Evolutionary conservation across 2,113 vertebrate genomes (phyloP).

Genomic region (Oreochromis niloticus): DNA sequence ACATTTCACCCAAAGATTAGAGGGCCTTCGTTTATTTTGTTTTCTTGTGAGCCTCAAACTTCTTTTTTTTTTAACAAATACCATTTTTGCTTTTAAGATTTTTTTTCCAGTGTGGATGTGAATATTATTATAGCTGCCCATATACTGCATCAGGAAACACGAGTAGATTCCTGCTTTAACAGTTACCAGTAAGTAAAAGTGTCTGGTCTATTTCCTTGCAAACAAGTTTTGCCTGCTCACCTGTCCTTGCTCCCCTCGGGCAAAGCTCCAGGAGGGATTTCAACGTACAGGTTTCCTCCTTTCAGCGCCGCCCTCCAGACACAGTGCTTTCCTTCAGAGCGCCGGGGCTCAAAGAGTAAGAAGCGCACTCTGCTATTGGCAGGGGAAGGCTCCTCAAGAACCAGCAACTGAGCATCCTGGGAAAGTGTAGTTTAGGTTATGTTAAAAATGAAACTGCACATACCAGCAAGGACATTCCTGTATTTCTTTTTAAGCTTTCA

Average conservation of each 20-base stretch:
- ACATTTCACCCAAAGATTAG: background rate
- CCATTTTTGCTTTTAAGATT: background rate
- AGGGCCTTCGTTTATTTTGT: background rate
- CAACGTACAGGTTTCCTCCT: conserved; percentile 84
- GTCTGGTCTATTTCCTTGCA: background rate
- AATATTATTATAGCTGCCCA: background rate
- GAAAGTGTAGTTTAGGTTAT: background rate
- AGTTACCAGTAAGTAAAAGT: background rate
- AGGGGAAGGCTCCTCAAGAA: conserved; percentile 89
- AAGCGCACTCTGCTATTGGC: conserved; percentile 83
- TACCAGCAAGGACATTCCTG: background rate
- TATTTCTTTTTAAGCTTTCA: background rate
- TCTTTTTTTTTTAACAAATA: background rate
- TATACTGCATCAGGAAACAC: background rate
- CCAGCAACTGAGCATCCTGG: conserved; percentile 94
- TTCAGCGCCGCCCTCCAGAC: conserved; percentile 90
- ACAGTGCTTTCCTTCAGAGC: conserved; percentile 81
- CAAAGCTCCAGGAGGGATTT: conserved; percentile 88
- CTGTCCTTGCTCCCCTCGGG: conserved; percentile 98
- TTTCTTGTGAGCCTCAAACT: background rate
- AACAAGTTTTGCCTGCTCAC: conserved; percentile 58
- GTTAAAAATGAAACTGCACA: background rate
- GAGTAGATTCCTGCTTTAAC: background rate
- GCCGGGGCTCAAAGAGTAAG: conserved; percentile 85
- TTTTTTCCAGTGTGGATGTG: background rate